Percentiles rank a stretch among this genome's conserved stretches.
Conservation (phyloP, 1,140 invertebrate genomes). For the Neodiprion pinetum region DNA sequence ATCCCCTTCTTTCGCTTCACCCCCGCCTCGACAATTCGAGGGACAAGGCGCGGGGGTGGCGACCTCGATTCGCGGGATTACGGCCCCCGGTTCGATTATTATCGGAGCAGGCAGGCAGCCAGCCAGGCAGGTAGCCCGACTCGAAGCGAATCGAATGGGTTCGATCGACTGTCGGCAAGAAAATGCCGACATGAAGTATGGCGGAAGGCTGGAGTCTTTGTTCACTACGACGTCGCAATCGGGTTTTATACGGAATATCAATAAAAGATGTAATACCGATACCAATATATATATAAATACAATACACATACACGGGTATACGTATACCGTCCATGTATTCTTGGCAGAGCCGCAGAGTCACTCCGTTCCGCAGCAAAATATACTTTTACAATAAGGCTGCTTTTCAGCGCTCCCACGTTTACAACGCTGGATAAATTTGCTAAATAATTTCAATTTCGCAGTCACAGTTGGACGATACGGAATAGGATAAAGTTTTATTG, state of each 20-base stretch:
- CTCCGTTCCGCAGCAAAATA: too few relatives aligned
- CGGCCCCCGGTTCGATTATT: neutral
- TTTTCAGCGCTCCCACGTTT: too few relatives aligned
- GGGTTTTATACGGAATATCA: neutral
- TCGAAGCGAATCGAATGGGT: neutral
- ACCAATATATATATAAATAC: neutral
- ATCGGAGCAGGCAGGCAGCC: neutral
- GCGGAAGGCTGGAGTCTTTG: neutral
- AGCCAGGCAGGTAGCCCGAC: neutral
- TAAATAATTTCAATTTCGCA: too few relatives aligned
- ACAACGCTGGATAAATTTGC: too few relatives aligned
- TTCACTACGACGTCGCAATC: neutral
- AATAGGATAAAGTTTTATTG: too few relatives aligned
- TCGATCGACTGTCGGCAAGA: neutral
- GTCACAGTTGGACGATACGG: too few relatives aligned
- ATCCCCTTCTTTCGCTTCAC: neutral
- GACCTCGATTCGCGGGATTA: neutral
- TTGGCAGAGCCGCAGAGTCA: too few relatives aligned
- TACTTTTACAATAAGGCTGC: too few relatives aligned
- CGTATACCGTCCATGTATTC: neutral
- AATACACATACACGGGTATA: neutral
- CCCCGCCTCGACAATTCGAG: neutral
- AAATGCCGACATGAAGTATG: constrained; percentile 1
- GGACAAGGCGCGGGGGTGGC: neutral
- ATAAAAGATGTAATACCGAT: neutral